Percentiles rank a stretch among this genome's conserved stretches.
phyloP scores from a whole-genome alignment of 2,797 vertebrate genomes.

The Trichosurus vulpecula region DNA sequence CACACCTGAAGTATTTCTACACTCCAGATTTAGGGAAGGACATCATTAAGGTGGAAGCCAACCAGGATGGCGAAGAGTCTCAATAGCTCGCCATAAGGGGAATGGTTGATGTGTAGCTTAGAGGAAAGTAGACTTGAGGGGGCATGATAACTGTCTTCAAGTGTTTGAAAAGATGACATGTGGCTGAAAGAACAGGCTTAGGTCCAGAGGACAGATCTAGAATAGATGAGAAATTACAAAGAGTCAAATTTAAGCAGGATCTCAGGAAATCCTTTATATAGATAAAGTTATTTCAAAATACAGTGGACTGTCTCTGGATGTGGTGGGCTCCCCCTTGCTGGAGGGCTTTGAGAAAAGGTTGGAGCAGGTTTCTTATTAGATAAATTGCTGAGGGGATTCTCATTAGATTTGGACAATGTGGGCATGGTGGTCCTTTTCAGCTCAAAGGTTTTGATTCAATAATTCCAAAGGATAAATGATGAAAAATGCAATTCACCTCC shows the following conservation, averaged over 20 bases:
- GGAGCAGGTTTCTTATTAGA: neutral
- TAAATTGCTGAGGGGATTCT: neutral
- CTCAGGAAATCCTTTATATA: neutral
- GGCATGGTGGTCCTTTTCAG: neutral
- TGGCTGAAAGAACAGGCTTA: neutral
- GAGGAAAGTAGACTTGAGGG: neutral
- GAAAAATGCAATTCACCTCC: neutral
- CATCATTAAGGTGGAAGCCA: neutral
- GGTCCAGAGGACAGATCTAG: neutral
- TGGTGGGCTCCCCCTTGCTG: neutral
- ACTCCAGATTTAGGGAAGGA: neutral
- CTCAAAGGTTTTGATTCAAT: neutral
- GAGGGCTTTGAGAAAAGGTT: neutral
- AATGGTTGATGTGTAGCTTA: neutral
- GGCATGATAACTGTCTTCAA: neutral
- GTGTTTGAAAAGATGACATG: neutral
- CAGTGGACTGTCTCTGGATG: neutral
- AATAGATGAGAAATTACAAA: neutral
- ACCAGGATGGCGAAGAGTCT: neutral
- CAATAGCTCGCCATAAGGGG: neutral
- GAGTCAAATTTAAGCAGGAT: neutral
- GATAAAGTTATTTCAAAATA: neutral
- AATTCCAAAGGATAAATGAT: neutral
- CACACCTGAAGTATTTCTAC: neutral
- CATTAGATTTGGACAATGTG: neutral